phyloP scores from a whole-genome alignment of 2,797 vertebrate genomes.

The Apogon talboti region DNA sequence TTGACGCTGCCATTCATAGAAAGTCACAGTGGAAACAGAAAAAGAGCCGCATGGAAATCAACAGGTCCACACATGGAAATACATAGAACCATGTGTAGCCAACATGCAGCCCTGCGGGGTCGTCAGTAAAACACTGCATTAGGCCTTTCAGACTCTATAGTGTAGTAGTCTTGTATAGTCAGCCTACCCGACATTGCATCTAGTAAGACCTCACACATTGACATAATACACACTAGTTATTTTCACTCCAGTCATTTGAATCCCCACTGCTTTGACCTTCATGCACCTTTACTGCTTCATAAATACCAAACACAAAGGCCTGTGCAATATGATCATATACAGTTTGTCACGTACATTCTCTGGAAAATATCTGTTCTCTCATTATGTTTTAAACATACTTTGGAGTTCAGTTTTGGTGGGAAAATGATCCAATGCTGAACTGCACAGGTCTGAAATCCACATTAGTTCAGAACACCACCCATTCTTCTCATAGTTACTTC shows the following conservation, averaged over 20 bases:
- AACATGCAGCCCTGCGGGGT: slow-evolving; percentile 3
- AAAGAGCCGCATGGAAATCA: slow-evolving; percentile 23
- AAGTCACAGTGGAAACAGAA: slow-evolving; percentile 45
- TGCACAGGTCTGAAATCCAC: no score
- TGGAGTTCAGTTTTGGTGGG: no score
- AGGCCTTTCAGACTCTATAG: slow-evolving; percentile 6
- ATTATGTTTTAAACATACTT: no score
- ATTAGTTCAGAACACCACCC: no score
- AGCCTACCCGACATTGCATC: background rate
- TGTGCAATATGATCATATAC: no score
- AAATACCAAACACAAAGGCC: no score
- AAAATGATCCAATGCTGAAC: no score
- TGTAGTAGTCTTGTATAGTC: background rate
- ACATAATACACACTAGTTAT: background rate
- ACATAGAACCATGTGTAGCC: slow-evolving; percentile 3
- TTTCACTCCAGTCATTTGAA: background rate
- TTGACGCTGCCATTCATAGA: slow-evolving; percentile 44
- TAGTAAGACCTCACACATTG: background rate
- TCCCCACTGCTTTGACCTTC: no score
- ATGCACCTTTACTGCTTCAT: no score
- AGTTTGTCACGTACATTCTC: no score
- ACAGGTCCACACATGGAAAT: slow-evolving; percentile 29
- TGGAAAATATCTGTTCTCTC: no score
- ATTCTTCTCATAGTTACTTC: no score
- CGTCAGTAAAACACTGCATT: slow-evolving; percentile 23